These are phyloP conservation scores for Thysanoteuthis rhombus DNA, from an alignment of 2,888 invertebrate species.

Conservation along the genomic window DNA sequence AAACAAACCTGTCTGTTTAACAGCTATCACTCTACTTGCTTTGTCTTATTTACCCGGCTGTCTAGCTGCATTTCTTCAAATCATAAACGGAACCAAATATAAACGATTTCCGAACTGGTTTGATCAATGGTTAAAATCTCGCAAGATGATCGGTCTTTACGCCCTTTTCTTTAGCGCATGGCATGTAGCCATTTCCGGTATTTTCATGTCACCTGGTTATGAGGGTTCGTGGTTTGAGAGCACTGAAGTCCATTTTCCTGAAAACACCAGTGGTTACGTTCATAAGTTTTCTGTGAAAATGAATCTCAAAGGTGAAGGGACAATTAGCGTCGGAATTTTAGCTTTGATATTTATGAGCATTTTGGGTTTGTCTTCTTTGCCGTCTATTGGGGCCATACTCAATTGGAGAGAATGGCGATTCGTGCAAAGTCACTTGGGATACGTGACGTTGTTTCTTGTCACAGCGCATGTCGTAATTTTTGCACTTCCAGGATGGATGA, in stretches of 20 bases:
- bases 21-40: slow-evolving; percentile 55
- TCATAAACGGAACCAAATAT: slow-evolving; percentile 57
- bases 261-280: not conserved
- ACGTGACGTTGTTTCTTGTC: slow-evolving; percentile 47
- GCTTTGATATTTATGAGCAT: slow-evolving; percentile 52
- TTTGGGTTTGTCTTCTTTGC: slow-evolving; percentile 51
- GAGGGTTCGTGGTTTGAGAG: slow-evolving; percentile 15
- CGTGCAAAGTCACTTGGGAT: slow-evolving; percentile 57
- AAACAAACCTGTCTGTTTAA: slow-evolving; percentile 58
- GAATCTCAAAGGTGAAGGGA: slow-evolving; percentile 37
- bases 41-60: slow-evolving; percentile 58
- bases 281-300: not conserved
- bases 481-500: slow-evolving; percentile 52
- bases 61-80: slow-evolving; percentile 49
- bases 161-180: slow-evolving; percentile 48
- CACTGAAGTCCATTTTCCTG: not conserved
- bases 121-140: slow-evolving; percentile 52
- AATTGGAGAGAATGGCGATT: slow-evolving; percentile 62
- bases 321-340: slow-evolving; percentile 45
- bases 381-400: slow-evolving; percentile 52
- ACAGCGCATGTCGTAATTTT: slow-evolving; percentile 50
- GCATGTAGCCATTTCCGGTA: slow-evolving; percentile 53
- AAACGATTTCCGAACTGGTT: slow-evolving; percentile 54
- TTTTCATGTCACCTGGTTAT: slow-evolving; percentile 37
- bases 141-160: slow-evolving; percentile 58